These are phyloP conservation scores for Oncorhynchus keta DNA, from an alignment of 2,113 vertebrate species.

Conservation along the genomic window DNA sequence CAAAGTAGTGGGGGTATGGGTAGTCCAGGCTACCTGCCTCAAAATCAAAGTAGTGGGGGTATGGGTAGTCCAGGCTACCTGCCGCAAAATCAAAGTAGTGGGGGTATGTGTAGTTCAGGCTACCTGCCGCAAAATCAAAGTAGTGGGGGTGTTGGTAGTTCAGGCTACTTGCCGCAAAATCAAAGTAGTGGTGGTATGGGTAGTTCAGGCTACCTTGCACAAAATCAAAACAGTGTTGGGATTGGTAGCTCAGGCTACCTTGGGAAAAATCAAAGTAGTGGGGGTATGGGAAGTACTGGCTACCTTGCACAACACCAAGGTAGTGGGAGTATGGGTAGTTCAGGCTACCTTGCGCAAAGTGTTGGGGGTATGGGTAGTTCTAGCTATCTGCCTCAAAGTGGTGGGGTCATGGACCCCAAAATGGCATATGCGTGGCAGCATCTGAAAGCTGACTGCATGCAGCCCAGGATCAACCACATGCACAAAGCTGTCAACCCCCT, in stretches of 20 bases:
- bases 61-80: slow-evolving; percentile 43
- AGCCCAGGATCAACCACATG: slow-evolving; percentile 83
- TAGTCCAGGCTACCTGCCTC: slow-evolving; percentile 66
- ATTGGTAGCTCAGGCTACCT: slow-evolving; percentile 41
- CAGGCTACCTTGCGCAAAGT: slow-evolving; percentile 69
- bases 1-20: neutral
- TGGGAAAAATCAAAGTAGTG: slow-evolving; percentile 8
- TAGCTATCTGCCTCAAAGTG: slow-evolving; percentile 63
- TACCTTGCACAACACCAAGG: slow-evolving; percentile 65
- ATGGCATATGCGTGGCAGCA: slow-evolving; percentile 87
- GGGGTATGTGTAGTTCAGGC: slow-evolving; percentile 60
- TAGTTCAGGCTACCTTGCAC: slow-evolving; percentile 42
- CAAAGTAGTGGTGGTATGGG: slow-evolving; percentile 49
- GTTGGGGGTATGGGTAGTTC: slow-evolving; percentile 69
- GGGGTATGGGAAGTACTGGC: slow-evolving; percentile 50
- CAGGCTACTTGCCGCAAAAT: slow-evolving; percentile 57
- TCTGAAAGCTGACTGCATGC: slow-evolving; percentile 84
- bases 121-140: slow-evolving; percentile 63
- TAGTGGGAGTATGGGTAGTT: slow-evolving; percentile 63
- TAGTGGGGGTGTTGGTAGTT: slow-evolving; percentile 38
- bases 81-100: slow-evolving; percentile 55
- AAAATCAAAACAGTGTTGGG: slow-evolving; percentile 36
- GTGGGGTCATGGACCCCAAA: slow-evolving; percentile 75
- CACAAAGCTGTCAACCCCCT: slow-evolving; percentile 75
- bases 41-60: slow-evolving; percentile 35